phyloP scores from a whole-genome alignment of 2,113 vertebrate genomes.

The Lampris megalopsis region DNA sequence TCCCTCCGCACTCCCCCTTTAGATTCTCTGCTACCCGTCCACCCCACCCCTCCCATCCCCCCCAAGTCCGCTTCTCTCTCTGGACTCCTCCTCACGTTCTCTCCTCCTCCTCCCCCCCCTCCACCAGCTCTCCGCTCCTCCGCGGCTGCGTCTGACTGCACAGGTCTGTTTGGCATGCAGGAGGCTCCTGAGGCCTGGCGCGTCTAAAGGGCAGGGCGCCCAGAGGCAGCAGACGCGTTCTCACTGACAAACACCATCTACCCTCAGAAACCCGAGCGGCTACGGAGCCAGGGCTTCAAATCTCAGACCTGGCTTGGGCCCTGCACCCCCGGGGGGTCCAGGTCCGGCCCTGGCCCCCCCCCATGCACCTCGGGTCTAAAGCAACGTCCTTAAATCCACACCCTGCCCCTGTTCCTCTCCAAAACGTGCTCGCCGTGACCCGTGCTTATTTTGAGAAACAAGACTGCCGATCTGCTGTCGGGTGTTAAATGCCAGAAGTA shows the following conservation, averaged over 20 bases:
- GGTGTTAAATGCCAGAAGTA: slow-evolving; percentile 79
- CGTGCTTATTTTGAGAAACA: slow-evolving; percentile 50
- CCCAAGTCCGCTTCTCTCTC: slow-evolving; percentile 58
- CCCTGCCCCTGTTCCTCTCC: background rate
- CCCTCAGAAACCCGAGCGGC: slow-evolving; percentile 52
- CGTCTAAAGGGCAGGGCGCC: slow-evolving; percentile 82
- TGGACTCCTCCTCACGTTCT: slow-evolving; percentile 66
- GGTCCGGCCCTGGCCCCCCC: slow-evolving; percentile 29
- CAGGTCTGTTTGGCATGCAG: slow-evolving; percentile 82
- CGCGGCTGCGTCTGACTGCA: slow-evolving; percentile 76
- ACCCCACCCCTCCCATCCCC: slow-evolving; percentile 23
- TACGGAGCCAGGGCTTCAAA: slow-evolving; percentile 45
- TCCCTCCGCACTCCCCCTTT: slow-evolving; percentile 28
- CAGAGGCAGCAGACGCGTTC: slow-evolving; percentile 80
- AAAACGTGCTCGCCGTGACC: slow-evolving; percentile 52
- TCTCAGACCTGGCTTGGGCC: slow-evolving; percentile 30
- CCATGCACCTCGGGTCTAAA: slow-evolving; percentile 38
- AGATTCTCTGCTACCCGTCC: slow-evolving; percentile 69
- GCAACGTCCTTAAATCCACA: slow-evolving; percentile 17
- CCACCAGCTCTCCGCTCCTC: slow-evolving; percentile 35
- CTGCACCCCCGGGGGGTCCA: background rate
- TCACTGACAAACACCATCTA: slow-evolving; percentile 77
- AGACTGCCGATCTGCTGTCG: slow-evolving; percentile 66
- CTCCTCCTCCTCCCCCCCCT: slow-evolving; percentile 28
- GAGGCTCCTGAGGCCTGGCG: slow-evolving; percentile 76